Evolutionary conservation across 2,888 invertebrate genomes (phyloP), one percentile per base, ranked within the genome.

Genomic region (Lepas anatifera): DNA sequence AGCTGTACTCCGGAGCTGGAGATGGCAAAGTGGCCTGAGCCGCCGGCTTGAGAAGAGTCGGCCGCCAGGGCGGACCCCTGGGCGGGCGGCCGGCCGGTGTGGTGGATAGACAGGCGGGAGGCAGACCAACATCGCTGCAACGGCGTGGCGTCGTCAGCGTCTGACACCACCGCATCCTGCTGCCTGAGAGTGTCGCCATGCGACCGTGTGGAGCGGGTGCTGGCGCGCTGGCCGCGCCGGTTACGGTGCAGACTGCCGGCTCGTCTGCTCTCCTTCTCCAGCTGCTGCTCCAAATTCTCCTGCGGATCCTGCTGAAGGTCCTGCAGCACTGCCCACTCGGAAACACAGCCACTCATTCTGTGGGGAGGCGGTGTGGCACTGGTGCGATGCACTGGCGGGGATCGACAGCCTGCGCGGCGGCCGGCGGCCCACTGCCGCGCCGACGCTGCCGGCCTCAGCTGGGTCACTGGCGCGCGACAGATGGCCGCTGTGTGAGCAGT

Each of bases 321-420:
- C 39, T 66, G 66, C 66, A 66, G 66, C 66, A 66, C 66, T 25
- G 66, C 66, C 66, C 66, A 66, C n/a, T 66, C 66, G 27, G 66
- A 25, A 25, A 66, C 4, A 10, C 37, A 10, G 16, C 22, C 66
- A 35, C 58, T 58, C 58, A 58, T 58, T n/a, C n/a, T n/a, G n/a
- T n/a, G n/a, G n/a, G n/a, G n/a, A n/a, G n/a, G n/a, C n/a, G n/a
- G n/a, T n/a, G n/a, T n/a, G 35, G 7, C 35, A 22, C 41, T 41
- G 41, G 11, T 10, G 10, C 41, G 41, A n/a, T n/a, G 41, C 41
- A 41, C 41, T 16, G 41, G 16, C 41, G 41, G 41, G 41, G 11
- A 41, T 16, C 11, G 41, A 10, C 41, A 4, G 41, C 41, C 10
- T 41, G 1, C 16, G 11, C 11, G 41, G 41, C 41, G 4, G 41